These are phyloP conservation scores for Odobenus rosmarus DNA, from an alignment of 2,113 vertebrate species.

Conservation along the genomic window DNA sequence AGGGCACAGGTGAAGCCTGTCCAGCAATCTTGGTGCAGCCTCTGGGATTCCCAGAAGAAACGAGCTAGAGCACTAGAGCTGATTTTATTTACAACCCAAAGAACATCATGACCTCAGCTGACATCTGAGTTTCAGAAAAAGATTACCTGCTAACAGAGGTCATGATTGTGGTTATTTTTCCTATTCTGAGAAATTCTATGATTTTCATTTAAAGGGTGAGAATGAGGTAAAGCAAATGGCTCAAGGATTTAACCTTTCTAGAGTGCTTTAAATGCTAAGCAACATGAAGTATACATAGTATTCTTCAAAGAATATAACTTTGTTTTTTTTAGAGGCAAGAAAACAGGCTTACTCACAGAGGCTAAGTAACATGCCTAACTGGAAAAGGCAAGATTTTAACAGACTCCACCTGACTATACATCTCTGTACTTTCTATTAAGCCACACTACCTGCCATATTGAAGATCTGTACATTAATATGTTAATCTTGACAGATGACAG, in stretches of 20 bases:
- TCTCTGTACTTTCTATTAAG: neutral
- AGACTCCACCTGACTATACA: neutral
- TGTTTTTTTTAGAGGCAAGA: neutral
- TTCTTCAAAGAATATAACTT: neutral
- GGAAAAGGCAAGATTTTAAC: neutral
- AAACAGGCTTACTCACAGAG: neutral
- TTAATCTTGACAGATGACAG: conserved; percentile 38
- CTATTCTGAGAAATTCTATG: neutral
- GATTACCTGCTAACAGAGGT: neutral
- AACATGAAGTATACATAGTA: neutral
- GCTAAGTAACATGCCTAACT: neutral
- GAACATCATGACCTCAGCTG: neutral
- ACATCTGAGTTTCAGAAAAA: conserved; percentile 29
- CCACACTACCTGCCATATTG: neutral
- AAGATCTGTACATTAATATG: neutral
- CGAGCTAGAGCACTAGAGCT: neutral
- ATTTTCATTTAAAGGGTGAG: neutral
- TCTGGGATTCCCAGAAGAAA: neutral
- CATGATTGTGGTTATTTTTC: neutral
- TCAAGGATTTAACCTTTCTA: neutral
- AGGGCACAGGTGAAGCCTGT: neutral
- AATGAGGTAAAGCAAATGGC: neutral
- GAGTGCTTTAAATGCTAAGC: neutral
- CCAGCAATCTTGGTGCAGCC: neutral
- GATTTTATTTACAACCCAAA: conserved; percentile 15